A percentile compares a stretch with the other conserved stretches of the same genome.
These are phyloP conservation scores for Lepisosteus oculatus DNA, from an alignment of 2,113 vertebrate species.

Conservation along the genomic window DNA sequence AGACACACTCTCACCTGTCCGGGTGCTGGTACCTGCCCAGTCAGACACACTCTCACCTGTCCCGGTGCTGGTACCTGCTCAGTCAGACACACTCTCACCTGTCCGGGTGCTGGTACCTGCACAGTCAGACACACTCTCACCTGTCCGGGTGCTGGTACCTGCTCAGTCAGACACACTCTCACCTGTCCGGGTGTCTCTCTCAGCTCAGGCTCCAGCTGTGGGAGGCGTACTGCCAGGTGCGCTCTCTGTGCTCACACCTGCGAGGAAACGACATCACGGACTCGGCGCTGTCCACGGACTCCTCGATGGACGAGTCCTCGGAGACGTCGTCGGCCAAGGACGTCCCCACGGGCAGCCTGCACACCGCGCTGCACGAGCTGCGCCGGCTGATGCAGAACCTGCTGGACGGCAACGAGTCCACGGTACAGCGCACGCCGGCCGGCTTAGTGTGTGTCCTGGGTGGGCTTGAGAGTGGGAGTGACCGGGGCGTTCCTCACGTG, in stretches of 20 bases:
- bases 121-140: too few relatives aligned
- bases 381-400: constrained; percentile 91
- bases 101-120: not conserved
- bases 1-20: constrained; percentile 6
- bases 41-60: not conserved
- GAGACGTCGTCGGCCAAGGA: constrained; percentile 96
- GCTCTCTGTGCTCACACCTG: constrained; percentile 91
- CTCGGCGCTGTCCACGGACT: constrained; percentile 92
- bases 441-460: constrained; percentile 16
- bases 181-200: constrained; percentile 16
- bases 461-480: constrained; percentile 2
- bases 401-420: constrained; percentile 88
- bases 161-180: too few relatives aligned
- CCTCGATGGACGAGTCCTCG: constrained; percentile 97
- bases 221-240: constrained; percentile 95
- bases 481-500: too few relatives aligned
- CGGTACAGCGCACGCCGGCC: constrained; percentile 71
- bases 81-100: not conserved
- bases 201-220: constrained; percentile 93
- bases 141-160: too few relatives aligned
- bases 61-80: not conserved
- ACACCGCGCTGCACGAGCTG: constrained; percentile 84
- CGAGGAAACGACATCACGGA: constrained; percentile 93
- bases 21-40: not conserved
- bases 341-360: constrained; percentile 85